Conservation (phyloP, 2,888 invertebrate species). For the Drosophila yooni region DNA sequence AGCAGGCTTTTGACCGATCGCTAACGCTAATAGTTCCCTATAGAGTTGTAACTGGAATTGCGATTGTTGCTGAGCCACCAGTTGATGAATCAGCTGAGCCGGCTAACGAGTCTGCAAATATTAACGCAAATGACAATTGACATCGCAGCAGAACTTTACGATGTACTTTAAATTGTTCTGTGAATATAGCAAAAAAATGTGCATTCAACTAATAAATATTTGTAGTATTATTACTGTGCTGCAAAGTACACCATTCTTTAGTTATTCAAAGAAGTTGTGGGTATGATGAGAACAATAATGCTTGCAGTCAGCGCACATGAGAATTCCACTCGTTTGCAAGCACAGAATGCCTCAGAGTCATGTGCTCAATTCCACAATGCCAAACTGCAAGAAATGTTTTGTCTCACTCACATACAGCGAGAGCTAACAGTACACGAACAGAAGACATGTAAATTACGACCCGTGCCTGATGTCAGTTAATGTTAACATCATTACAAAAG, state of each 20-base stretch:
- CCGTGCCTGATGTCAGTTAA: slow-evolving; percentile 63
- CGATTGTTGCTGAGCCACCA: background rate
- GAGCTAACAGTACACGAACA: slow-evolving; percentile 30
- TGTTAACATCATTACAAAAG: slow-evolving; percentile 46
- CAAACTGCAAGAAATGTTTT: background rate
- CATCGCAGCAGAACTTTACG: background rate
- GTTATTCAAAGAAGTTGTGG: background rate
- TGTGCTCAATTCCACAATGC: slow-evolving; percentile 26
- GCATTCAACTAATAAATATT: slow-evolving; percentile 6
- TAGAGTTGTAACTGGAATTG: slow-evolving; percentile 18
- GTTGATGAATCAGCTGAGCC: background rate
- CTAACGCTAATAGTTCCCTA: slow-evolving; percentile 11
- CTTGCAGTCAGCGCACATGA: background rate
- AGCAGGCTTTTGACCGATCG: slow-evolving; percentile 2
- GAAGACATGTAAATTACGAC: slow-evolving; percentile 54
- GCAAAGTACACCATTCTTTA: background rate
- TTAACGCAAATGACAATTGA: slow-evolving; percentile 14
- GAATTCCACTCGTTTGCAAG: slow-evolving; percentile 2
- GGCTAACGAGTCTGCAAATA: background rate
- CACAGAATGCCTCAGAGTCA: slow-evolving; percentile 1
- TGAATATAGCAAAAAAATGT: slow-evolving; percentile 12
- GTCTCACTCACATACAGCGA: slow-evolving; percentile 13
- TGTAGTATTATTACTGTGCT: background rate
- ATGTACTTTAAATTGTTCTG: slow-evolving; percentile 45
- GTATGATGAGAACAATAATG: background rate